Percentiles rank a stretch among this genome's conserved stretches.
These are phyloP conservation scores for Theocolax elegans DNA, from an alignment of 1,140 invertebrate genomes.

Conservation along the genomic window DNA sequence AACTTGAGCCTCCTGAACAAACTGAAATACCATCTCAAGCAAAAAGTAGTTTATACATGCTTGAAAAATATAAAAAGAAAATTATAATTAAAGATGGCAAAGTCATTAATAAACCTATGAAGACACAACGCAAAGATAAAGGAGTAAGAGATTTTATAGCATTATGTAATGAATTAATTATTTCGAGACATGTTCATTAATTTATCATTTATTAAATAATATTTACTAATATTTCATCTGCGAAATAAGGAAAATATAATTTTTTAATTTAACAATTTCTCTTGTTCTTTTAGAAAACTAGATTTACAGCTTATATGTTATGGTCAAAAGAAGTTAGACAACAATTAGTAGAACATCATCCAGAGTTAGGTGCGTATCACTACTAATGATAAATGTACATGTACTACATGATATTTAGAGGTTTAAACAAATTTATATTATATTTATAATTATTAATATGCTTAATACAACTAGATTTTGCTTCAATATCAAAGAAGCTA, in stretches of 20 bases:
- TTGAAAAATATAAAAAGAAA: slow-evolving; percentile 83
- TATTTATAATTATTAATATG: slow-evolving; percentile 31
- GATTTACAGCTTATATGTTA: slow-evolving; percentile 89
- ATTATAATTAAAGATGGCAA: slow-evolving; percentile 78
- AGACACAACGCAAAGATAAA: slow-evolving; percentile 82
- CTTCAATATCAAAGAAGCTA: slow-evolving; percentile 80
- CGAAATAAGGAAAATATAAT: neutral
- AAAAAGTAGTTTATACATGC: slow-evolving; percentile 75
- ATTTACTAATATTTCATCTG: slow-evolving; percentile 29
- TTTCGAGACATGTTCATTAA: neutral
- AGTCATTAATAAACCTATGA: slow-evolving; percentile 70
- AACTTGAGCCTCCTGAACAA: slow-evolving; percentile 68
- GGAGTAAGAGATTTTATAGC: slow-evolving; percentile 66
- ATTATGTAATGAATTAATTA: neutral
- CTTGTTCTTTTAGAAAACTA: slow-evolving; percentile 74
- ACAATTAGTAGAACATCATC: slow-evolving; percentile 76
- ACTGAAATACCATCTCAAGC: slow-evolving; percentile 68
- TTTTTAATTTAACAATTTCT: slow-evolving; percentile 28
- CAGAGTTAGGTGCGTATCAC: slow-evolving; percentile 74
- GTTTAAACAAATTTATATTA: slow-evolving; percentile 47
- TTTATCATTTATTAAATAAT: slow-evolving; percentile 27
- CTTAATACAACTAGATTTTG: slow-evolving; percentile 73
- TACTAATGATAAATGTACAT: slow-evolving; percentile 13
- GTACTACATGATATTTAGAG: neutral
- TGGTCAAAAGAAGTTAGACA: slow-evolving; percentile 87